These are phyloP conservation scores for Lepus townsendii DNA, from an alignment of 2,797 vertebrate genomes.

Conservation along the genomic window DNA sequence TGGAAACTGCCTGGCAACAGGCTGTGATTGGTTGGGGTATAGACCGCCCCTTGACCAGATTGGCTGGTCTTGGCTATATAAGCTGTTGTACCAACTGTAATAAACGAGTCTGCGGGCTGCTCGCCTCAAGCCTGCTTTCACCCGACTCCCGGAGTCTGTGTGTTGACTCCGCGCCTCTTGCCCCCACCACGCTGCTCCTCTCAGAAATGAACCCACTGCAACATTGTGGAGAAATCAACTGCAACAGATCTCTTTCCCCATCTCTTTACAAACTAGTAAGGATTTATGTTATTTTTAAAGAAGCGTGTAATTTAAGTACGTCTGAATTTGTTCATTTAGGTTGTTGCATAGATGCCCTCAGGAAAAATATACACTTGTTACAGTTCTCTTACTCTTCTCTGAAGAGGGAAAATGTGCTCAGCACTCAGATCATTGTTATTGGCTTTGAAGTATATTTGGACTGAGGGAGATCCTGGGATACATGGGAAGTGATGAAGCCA, in stretches of 20 bases:
- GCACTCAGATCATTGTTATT: not conserved
- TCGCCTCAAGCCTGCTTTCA: no score
- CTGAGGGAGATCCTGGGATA: not conserved
- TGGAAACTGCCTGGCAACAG: no score
- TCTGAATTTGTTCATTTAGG: not conserved
- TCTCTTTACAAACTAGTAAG: not conserved
- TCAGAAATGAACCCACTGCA: no score
- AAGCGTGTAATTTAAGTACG: not conserved
- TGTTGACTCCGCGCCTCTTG: no score
- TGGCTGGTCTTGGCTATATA: no score
- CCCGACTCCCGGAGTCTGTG: no score
- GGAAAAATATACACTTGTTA: not conserved
- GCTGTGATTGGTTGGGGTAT: no score
- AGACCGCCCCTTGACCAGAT: no score
- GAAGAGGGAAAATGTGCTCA: not conserved
- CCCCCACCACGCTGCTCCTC: no score
- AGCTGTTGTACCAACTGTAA: no score
- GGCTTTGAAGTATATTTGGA: not conserved
- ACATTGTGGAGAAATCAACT: no score
- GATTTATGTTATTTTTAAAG: not conserved
- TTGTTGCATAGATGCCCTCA: not conserved
- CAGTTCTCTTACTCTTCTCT: not conserved
- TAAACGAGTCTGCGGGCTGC: no score
- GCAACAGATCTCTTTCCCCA: not conserved
- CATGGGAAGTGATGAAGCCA: not conserved